These are phyloP conservation scores for Ptychodera flava DNA, from an alignment of 35 echinoderm and acorn worm genomes.

Conservation along the genomic window DNA sequence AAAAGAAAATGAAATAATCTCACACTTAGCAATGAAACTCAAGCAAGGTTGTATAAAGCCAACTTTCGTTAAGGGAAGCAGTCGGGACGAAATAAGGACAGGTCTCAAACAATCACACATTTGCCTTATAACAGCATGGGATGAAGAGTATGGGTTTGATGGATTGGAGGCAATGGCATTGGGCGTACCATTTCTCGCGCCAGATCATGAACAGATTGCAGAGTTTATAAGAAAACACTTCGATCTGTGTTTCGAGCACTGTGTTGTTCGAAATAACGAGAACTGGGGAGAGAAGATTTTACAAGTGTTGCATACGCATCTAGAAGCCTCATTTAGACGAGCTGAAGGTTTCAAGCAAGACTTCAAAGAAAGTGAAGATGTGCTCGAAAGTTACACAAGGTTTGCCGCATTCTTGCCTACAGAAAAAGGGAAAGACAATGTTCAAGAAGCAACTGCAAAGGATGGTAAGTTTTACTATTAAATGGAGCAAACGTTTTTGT, in stretches of 20 bases:
- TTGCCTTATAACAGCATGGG: not conserved
- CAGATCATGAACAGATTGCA: not conserved
- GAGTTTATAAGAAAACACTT: not conserved
- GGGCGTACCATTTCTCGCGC: not conserved
- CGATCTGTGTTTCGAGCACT: not conserved
- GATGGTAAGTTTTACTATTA: too few relatives aligned
- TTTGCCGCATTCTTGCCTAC: too few relatives aligned
- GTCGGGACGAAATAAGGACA: not conserved
- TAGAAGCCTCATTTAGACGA: too few relatives aligned
- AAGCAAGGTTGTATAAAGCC: not conserved
- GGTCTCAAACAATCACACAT: not conserved
- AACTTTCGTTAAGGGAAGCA: not conserved
- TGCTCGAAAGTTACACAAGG: too few relatives aligned
- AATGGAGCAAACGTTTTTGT: too few relatives aligned
- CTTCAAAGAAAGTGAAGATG: too few relatives aligned
- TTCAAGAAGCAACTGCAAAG: too few relatives aligned
- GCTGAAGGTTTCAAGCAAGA: too few relatives aligned
- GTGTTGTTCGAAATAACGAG: not conserved
- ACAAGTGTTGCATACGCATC: too few relatives aligned
- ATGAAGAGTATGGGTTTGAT: not conserved
- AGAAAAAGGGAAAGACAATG: too few relatives aligned
- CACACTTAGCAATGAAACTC: not conserved
- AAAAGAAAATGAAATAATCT: not conserved
- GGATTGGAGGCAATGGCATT: not conserved
- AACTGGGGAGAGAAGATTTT: too few relatives aligned